Base-by-base conservation (phyloP, 1,140 invertebrate genomes). In the Macrobrachium nipponense region DNA sequence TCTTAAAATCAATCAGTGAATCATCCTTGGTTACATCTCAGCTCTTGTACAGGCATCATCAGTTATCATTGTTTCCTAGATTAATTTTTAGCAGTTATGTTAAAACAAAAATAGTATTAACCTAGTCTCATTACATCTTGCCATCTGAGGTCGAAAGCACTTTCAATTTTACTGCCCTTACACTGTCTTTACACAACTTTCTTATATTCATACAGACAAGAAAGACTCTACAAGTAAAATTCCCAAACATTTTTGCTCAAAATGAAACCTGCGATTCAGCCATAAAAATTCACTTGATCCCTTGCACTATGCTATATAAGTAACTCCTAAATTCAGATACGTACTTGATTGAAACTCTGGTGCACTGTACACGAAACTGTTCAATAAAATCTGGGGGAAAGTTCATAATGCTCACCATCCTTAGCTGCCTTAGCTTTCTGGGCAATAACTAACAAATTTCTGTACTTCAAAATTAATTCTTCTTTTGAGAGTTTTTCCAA, bases 391-490 rank as follows among this genome's bases (percentile, higher is more conserved):
- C 18, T 66, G 6, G 15, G 20, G 18, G n/a, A 66, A 66, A 66
- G 23, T 66, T 18, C n/a, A 20, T 18, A 2, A 64, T 5, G 36
- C 84, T 89, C 51, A 89, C 89, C 89, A 89, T 89, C 88, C 80
- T 89, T 89, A 6, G 89, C 88, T 70, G 82, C 51, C 76, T 89
- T 89, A 10, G 88, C 89, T 70, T 89, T 89, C 61, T 89, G 89
- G 18, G 89, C 89, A 59, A 89, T 64, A n/a, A 27, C 20, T 51
- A 89, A 72, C 44, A 89, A 64, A 43, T 79, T 77, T 66, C 86
- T 89, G 64, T 86, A 89, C 60, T 89, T 89, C n/a, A 44, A 70
- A n/a, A 89, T 61, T 11, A 89, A 60, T 60, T 89, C 86, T 70
- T 89, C 86, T 27, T 76, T 64, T 10, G 80, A 44, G 20, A 89